Conservation (phyloP, 2,888 invertebrate species). For the Helobdella robusta region DNA sequence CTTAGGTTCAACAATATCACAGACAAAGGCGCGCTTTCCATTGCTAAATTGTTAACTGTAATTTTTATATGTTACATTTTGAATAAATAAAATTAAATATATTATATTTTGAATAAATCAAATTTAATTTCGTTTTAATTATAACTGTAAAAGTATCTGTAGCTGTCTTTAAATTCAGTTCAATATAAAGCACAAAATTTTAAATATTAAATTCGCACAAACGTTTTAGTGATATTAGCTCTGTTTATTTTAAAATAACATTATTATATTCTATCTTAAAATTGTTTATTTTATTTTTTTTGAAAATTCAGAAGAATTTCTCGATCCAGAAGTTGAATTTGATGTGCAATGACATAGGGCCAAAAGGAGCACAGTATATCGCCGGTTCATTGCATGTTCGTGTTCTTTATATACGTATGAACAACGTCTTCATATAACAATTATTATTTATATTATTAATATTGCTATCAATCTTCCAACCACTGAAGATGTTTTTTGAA, state of each 20-base stretch:
- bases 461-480: no score
- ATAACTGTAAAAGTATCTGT: no score
- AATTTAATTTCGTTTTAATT: not conserved
- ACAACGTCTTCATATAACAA: no score
- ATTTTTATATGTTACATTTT: no score
- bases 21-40: conserved; percentile 39
- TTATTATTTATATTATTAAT: no score
- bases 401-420: conserved; percentile 8
- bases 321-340: conserved; percentile 41
- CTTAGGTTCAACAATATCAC: conserved; percentile 47
- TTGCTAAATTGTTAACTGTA: conserved; percentile 14
- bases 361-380: conserved; percentile 43
- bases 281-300: not conserved
- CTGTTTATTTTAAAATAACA: no score
- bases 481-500: no score
- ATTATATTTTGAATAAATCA: not conserved
- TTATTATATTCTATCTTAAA: not conserved
- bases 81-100: not conserved
- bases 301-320: not conserved
- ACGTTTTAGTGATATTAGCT: no score
- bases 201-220: no score
- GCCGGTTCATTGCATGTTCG: conserved; percentile 44
- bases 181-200: no score
- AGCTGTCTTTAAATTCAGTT: no score
- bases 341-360: conserved; percentile 48